These are phyloP conservation scores for Caenorhabditis sp. DNA, from an alignment of 2,888 invertebrate species.

Conservation along the genomic window DNA sequence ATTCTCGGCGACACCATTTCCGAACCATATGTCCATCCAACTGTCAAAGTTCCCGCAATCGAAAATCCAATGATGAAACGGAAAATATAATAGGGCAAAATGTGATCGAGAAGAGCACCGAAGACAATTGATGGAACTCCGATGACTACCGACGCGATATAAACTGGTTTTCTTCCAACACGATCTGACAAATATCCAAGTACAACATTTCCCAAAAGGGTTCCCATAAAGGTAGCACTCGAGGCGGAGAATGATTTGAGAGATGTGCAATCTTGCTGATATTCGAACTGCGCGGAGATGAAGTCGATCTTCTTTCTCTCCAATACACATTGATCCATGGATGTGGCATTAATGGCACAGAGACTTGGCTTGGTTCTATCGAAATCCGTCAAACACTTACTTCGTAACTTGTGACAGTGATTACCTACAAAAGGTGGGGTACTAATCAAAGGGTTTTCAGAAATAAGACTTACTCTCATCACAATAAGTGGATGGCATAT, in stretches of 20 bases:
- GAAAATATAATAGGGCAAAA: constrained; percentile 28
- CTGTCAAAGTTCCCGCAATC: constrained; percentile 35
- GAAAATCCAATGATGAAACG: constrained; percentile 27
- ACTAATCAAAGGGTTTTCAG: background rate
- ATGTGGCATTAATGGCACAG: constrained; percentile 5
- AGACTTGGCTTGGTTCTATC: constrained; percentile 14
- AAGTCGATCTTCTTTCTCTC: constrained; percentile 22
- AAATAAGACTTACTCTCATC: constrained; percentile 3
- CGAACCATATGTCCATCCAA: constrained; percentile 39
- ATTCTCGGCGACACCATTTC: constrained; percentile 31
- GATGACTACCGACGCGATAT: constrained; percentile 22
- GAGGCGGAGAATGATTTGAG: constrained; percentile 12
- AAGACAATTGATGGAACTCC: constrained; percentile 32
- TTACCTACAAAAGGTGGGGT: constrained; percentile 13
- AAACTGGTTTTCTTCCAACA: constrained; percentile 25
- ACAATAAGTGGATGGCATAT: constrained; percentile 30
- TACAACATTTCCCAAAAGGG: constrained; percentile 34
- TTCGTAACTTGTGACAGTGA: constrained; percentile 26
- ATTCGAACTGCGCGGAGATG: constrained; percentile 30
- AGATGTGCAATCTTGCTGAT: constrained; percentile 28
- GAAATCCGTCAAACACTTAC: constrained; percentile 35
- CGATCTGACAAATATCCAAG: constrained; percentile 32
- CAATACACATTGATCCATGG: constrained; percentile 15
- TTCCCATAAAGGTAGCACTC: constrained; percentile 32
- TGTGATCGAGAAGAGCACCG: constrained; percentile 12